Conservation (phyloP, 2,888 invertebrate genomes). For the Xylocampa areola region DNA sequence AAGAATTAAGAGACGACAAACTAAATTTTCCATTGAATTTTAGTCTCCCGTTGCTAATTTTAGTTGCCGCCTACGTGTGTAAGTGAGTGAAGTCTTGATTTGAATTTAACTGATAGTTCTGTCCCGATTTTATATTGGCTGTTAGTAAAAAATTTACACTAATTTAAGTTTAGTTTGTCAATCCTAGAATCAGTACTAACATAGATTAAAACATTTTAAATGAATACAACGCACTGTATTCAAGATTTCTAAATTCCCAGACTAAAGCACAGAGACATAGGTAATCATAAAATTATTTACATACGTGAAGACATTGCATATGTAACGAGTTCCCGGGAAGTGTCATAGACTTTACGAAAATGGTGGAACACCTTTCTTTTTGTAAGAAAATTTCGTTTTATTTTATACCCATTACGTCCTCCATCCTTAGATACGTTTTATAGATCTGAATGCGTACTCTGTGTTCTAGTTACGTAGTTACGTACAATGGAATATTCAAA, state of each 20-base stretch:
- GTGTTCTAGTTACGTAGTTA: slow-evolving; percentile 47
- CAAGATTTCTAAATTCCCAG: slow-evolving; percentile 13
- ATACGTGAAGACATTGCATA: slow-evolving; percentile 30
- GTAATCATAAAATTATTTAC: slow-evolving; percentile 42
- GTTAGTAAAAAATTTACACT: too few species aligned
- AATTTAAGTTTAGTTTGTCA: too few species aligned
- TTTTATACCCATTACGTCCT: slow-evolving; percentile 44
- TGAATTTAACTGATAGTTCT: too few species aligned
- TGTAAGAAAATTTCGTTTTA: slow-evolving; percentile 45
- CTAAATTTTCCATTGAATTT: too few species aligned
- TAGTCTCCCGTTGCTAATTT: too few species aligned
- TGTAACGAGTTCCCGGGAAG: slow-evolving; percentile 39
- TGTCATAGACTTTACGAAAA: slow-evolving; percentile 39
- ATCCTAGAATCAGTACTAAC: too few species aligned
- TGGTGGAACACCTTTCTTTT: slow-evolving; percentile 16
- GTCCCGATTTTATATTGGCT: too few species aligned
- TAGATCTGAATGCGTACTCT: slow-evolving; percentile 40
- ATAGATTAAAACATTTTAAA: neutral
- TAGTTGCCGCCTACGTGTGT: too few species aligned
- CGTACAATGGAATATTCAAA: slow-evolving; percentile 52
- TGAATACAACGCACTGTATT: slow-evolving; percentile 9
- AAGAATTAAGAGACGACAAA: too few species aligned
- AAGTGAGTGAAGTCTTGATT: too few species aligned
- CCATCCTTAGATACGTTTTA: slow-evolving; percentile 41
- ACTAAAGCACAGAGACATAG: slow-evolving; percentile 10